Base-by-base conservation (phyloP, 2,888 invertebrate species). In the Ptychoptera albimana region DNA sequence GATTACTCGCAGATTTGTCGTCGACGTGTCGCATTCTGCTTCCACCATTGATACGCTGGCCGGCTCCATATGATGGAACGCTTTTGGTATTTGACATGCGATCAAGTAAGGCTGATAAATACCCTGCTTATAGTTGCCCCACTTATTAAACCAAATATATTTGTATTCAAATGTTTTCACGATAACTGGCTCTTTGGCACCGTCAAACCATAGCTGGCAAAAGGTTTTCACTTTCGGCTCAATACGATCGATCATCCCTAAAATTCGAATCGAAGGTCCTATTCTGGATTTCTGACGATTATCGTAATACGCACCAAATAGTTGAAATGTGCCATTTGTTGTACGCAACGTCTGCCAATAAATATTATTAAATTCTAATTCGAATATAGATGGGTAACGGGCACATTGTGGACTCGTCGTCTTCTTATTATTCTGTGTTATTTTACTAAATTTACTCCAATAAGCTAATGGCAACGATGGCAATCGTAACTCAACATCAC, bases 71-170 rank as follows among this genome's bases (percentile, higher is more conserved):
- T 77, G 71, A 44, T 75, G 74, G 61, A 82, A 81, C 13, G 75
- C 74, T 49, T 75, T 73, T 0, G 92, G 91, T 53, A 92, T 74
- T 58, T 85, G 82, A 64, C 92, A 92, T 14, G 89, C 87, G 50
- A 87, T 79, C 53, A 92, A 71, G 61, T 88, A 92, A 0, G 92
- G 91, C 66, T 92, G 91, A 61, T 88, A 85, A 50, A 89, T 82
- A 43, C 82, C 82, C 63, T 89, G 85, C 59, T 85, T 83, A 67
- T 88, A 88, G 66, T 91, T 91, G 47, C 91, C 91, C 92, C 91
- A 92, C 64, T 88, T 88, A 55, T 80, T 79, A 63, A 87, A 85
- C 92, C 92, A 92, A 53, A 91, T 85, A 63, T 91, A 91, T 61
- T 89, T 89, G 68, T 91, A 91, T 64, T 89, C 89, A 53, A 86